These are phyloP conservation scores for Pharmacophagus antenor DNA, from an alignment of 2,888 invertebrate species.

Conservation along the genomic window DNA sequence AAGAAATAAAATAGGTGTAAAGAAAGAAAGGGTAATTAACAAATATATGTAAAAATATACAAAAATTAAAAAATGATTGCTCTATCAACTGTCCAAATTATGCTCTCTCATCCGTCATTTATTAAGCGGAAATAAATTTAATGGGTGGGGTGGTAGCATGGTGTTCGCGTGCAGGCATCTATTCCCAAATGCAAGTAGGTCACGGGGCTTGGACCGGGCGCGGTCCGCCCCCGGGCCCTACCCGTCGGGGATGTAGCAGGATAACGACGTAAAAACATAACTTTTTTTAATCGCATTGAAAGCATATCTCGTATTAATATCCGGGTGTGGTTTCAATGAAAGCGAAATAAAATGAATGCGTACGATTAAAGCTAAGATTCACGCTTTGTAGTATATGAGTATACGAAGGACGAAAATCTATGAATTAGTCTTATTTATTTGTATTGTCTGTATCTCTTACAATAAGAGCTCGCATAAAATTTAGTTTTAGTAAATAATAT, in stretches of 20 bases:
- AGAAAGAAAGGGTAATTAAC: no score
- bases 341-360: not conserved
- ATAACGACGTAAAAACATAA: constrained; percentile 40
- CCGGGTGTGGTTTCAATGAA: not conserved
- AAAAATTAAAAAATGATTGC: not conserved
- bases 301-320: not conserved
- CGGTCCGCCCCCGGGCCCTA: constrained; percentile 41
- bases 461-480: no score
- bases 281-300: constrained; percentile 45
- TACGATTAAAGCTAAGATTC: not conserved
- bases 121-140: constrained; percentile 37
- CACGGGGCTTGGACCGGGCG: constrained; percentile 52
- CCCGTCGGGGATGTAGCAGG: constrained; percentile 30
- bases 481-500: no score
- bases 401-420: no score
- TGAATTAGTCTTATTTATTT: no score
- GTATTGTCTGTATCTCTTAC: no score
- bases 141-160: constrained; percentile 32
- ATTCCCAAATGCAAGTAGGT: constrained; percentile 55
- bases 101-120: constrained; percentile 25
- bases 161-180: constrained; percentile 37
- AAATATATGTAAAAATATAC: no score
- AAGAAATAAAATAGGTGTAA: no score
- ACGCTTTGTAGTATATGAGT: not conserved
- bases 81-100: constrained; percentile 3